Evolutionary conservation across 53 echinoderm and acorn worm species (phyloP).

Genomic region (Antedon mediterranea): DNA sequence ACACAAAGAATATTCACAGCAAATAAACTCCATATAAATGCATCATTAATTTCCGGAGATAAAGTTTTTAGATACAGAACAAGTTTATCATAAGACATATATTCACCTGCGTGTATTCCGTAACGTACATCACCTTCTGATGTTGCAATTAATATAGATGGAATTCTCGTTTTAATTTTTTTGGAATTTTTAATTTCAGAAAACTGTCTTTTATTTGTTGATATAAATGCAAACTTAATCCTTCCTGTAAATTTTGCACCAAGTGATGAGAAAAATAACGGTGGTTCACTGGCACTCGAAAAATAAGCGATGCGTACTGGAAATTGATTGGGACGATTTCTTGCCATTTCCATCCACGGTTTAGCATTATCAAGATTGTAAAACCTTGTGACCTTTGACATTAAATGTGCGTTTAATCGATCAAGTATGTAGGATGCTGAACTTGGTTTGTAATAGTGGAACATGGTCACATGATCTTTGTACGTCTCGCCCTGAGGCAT

Average conservation of each 20-base stretch:
- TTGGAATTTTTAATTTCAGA: not conserved
- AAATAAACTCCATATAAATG: slow-evolving; percentile 48
- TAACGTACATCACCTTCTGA: slow-evolving; percentile 46
- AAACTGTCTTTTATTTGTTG: not conserved
- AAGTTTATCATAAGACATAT: slow-evolving; percentile 40
- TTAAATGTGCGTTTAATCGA: slow-evolving; percentile 66
- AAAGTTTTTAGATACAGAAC: slow-evolving; percentile 51
- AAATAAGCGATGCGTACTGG: slow-evolving; percentile 40
- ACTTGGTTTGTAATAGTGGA: slow-evolving; percentile 35
- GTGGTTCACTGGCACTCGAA: slow-evolving; percentile 24
- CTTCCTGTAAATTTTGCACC: slow-evolving; percentile 78
- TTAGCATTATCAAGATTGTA: slow-evolving; percentile 4
- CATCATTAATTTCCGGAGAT: slow-evolving; percentile 78
- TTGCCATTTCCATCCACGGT: slow-evolving; percentile 15
- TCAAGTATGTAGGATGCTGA: slow-evolving; percentile 39
- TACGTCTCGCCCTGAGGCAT: slow-evolving; percentile 73
- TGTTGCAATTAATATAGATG: slow-evolving; percentile 34
- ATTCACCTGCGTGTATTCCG: slow-evolving; percentile 47
- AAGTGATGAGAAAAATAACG: slow-evolving; percentile 64
- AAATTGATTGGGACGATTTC: not conserved
- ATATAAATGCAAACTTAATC: slow-evolving; percentile 47
- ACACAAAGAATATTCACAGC: slow-evolving; percentile 62
- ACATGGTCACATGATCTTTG: slow-evolving; percentile 72
- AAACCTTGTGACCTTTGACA: slow-evolving; percentile 20
- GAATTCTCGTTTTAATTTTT: not conserved